Percentiles rank a stretch among this genome's conserved stretches.
These are phyloP conservation scores for Ellobius talpinus DNA, from an alignment of 2,113 vertebrate species.

Conservation along the genomic window DNA sequence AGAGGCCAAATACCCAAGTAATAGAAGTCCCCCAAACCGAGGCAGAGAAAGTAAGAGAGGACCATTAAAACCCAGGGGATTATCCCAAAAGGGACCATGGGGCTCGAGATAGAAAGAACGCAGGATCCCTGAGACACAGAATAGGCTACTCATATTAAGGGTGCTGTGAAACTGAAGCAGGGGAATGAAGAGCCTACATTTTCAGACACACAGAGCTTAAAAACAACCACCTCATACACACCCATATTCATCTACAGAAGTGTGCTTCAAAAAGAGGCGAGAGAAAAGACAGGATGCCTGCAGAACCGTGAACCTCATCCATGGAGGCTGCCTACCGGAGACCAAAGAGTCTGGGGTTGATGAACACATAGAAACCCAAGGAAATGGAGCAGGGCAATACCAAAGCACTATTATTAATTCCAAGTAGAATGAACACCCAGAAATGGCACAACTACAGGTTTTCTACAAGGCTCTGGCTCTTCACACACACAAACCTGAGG, in stretches of 20 bases:
- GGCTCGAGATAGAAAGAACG: neutral
- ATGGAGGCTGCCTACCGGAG: neutral
- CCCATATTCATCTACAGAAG: conserved; percentile 7
- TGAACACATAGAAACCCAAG: neutral
- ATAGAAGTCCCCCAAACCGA: neutral
- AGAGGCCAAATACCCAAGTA: neutral
- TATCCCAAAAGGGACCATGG: neutral
- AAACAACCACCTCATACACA: neutral
- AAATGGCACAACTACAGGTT: neutral
- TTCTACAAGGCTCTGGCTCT: neutral
- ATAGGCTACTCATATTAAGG: neutral
- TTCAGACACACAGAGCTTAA: conserved; percentile 35
- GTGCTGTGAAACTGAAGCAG: conserved; percentile 22
- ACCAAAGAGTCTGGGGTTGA: neutral
- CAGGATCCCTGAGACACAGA: neutral
- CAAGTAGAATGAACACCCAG: conserved; percentile 22
- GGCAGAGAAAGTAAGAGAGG: neutral
- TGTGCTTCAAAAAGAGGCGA: conserved; percentile 16
- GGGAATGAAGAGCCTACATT: conserved; percentile 42
- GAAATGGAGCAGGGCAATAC: neutral
- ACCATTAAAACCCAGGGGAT: neutral
- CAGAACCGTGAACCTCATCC: neutral
- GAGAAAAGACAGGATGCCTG: neutral
- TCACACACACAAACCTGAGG: neutral
- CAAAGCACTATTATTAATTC: neutral